phyloP scores from a whole-genome alignment of 2,888 invertebrate species.

The Augiades crinisus region DNA sequence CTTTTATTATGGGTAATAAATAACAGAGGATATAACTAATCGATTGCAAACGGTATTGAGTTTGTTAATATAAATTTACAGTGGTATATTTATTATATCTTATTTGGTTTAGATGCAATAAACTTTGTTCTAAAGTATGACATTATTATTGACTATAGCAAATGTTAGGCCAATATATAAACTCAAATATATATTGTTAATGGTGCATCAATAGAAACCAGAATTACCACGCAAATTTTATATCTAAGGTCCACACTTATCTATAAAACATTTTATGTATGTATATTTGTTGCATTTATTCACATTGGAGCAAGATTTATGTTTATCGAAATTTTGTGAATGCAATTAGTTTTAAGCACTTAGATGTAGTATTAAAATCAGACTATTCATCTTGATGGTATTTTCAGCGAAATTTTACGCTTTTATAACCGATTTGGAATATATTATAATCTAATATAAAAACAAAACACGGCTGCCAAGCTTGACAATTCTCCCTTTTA shows the following conservation, averaged over 20 bases:
- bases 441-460: too few relatives aligned
- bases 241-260: background rate
- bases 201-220: background rate
- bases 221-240: slow-evolving; percentile 7
- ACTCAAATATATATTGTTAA: background rate
- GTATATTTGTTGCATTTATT: slow-evolving; percentile 77
- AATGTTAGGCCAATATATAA: background rate
- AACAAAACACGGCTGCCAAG: background rate
- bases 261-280: slow-evolving; percentile 37
- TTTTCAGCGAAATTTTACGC: slow-evolving; percentile 16
- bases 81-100: background rate
- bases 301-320: slow-evolving; percentile 38
- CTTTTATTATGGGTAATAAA: background rate
- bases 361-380: slow-evolving; percentile 13
- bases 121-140: background rate
- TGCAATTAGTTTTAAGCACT: slow-evolving; percentile 28
- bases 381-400: background rate
- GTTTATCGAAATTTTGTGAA: slow-evolving; percentile 23
- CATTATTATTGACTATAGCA: slow-evolving; percentile 1
- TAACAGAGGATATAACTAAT: slow-evolving; percentile 11
- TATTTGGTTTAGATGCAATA: slow-evolving; percentile 1
- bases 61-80: background rate
- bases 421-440: slow-evolving; percentile 3
- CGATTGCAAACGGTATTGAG: background rate
- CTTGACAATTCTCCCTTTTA: background rate